Base-by-base conservation (phyloP, 2,888 invertebrate species). In the Stenchaetothrips biformis region DNA sequence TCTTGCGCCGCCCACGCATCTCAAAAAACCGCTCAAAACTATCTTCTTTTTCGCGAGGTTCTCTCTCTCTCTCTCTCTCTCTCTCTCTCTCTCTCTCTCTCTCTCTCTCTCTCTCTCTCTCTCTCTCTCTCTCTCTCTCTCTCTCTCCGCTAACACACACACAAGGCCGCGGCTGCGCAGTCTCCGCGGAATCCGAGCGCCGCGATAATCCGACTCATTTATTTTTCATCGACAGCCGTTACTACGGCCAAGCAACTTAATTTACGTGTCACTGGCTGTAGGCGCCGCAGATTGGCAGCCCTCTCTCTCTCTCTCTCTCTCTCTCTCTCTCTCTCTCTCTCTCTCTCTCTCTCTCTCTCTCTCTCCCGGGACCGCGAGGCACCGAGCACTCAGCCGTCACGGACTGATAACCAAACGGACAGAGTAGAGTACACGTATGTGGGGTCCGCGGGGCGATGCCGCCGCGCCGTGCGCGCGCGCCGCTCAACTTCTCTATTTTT, bases 391-490 rank as follows among this genome's bases (percentile, higher is more conserved):
- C 67, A 74, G 25, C 67, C 67, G 67, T 74, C 67, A 74, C 67
- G 67, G 67, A 74, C 67, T 74, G 67, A 74, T 74, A 74, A 74
- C 7, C 67, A 74, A 11, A 74, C 67, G 25, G 4, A 59, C 59
- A 59, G 37, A 37, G 37, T 37, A 37, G 37, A 37, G 37, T 37
- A 37, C 37, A 37, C 37, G 37, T 37, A 37, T 37, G 37, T 37
- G 37, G 4, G 37, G 37, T 37, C 37, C 37, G 37, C 37, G 2
- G 4, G 37, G 37, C 1, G 37, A 37, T 37, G 37, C 37, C 37
- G 37, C 37, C 37, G 37, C 37, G 37, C 37, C 37, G 37, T 37
- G 37, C 37, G 37, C 37, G 37, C 37, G 37, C 1, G 4, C 37
- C 37, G 37, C 37, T 37, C 37, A 37, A 37, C 37, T 37, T 37